A percentile compares a stretch with the other conserved stretches of the same genome.
Conservation (phyloP, 2,888 invertebrate genomes). For the Leptopilina syphax region DNA sequence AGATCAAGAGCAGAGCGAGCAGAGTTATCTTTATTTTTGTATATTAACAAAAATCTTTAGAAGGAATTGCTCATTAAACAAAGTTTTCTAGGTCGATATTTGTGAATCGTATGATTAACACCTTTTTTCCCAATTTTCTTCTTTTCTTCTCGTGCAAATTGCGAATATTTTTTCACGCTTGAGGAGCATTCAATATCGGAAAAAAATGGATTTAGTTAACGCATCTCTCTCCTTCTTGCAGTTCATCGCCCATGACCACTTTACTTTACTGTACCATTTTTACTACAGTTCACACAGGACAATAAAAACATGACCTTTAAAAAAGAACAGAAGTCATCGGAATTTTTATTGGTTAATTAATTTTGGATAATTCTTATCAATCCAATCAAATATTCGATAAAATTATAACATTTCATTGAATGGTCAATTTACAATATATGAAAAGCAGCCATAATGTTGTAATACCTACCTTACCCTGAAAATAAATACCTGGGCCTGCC, state of each 20-base stretch:
- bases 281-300: background rate
- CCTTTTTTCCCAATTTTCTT: background rate
- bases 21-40: too few relatives aligned
- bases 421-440: too few relatives aligned
- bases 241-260: conserved; percentile 31
- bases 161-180: conserved; percentile 22
- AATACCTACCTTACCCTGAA: too few relatives aligned
- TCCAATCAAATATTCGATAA: too few relatives aligned
- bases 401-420: too few relatives aligned
- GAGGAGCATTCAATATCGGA: conserved; percentile 25
- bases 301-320: too few relatives aligned
- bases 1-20: background rate
- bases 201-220: conserved; percentile 24
- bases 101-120: conserved; percentile 11
- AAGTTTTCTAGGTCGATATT: background rate
- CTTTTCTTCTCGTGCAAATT: conserved; percentile 12
- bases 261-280: background rate
- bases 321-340: too few relatives aligned
- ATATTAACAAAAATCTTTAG: background rate
- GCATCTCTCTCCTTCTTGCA: conserved; percentile 20
- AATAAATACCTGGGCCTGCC: too few relatives aligned
- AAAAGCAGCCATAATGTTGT: too few relatives aligned
- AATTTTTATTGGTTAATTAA: too few relatives aligned
- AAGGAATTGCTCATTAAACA: background rate
- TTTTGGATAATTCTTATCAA: too few relatives aligned